These are phyloP conservation scores for Nematostella vectensis DNA, from an alignment of 92 coral and sea anemone species.

Conservation along the genomic window DNA sequence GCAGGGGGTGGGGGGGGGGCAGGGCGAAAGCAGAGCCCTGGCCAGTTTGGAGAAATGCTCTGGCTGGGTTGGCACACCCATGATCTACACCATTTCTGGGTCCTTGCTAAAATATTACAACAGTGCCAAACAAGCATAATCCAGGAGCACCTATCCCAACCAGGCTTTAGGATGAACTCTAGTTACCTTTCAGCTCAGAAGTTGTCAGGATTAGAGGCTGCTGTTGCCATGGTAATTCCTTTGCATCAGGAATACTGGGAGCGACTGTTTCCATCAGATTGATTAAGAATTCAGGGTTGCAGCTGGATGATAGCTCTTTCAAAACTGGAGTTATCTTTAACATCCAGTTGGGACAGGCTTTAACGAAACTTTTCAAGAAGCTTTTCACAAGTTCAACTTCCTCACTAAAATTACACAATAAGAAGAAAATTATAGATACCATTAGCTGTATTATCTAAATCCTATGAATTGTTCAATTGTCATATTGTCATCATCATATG, in stretches of 20 bases:
- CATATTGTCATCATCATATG: no score
- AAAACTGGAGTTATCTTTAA: background rate
- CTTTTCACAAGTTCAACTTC: conserved; percentile 3
- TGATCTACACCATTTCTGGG: background rate
- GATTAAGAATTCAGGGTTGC: conserved; percentile 10
- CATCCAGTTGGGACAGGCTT: conserved; percentile 7
- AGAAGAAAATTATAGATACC: no score
- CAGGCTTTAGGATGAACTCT: background rate
- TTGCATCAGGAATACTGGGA: conserved; percentile 32
- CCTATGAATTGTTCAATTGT: no score
- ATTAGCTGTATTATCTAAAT: no score
- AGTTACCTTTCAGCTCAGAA: background rate
- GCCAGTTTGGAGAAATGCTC: no score
- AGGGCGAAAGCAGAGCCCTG: no score
- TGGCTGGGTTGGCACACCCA: no score
- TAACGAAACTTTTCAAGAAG: conserved; percentile 5
- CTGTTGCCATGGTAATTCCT: conserved; percentile 43
- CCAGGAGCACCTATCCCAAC: no score
- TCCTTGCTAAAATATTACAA: background rate
- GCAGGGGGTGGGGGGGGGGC: no score
- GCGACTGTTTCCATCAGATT: conserved; percentile 26
- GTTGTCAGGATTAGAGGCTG: conserved; percentile 38
- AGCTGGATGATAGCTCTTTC: background rate
- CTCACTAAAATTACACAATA: no score
- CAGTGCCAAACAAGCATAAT: no score